Evolutionary conservation across 1,140 invertebrate species (phyloP).

Genomic region (Eumaeus atala): DNA sequence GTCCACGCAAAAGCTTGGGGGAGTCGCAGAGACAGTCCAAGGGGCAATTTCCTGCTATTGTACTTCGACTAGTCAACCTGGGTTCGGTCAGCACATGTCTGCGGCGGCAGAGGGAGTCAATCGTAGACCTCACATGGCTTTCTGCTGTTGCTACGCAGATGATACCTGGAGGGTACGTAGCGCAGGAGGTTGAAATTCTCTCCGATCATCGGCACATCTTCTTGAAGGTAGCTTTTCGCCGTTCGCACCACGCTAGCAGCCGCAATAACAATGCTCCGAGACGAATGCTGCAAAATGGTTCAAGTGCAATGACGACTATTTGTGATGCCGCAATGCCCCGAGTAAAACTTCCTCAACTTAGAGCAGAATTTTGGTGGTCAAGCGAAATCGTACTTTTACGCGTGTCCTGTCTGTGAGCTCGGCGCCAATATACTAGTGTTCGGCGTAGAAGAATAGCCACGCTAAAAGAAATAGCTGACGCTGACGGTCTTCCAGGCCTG

Average conservation of each 20-base stretch:
- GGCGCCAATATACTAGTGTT: not conserved
- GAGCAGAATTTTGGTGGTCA: not conserved
- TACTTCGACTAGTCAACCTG: not conserved
- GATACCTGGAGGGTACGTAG: not conserved
- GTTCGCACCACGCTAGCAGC: not conserved
- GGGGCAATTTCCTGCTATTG: not conserved
- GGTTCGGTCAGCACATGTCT: not conserved
- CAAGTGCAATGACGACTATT: not conserved
- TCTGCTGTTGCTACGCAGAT: not conserved
- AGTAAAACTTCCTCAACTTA: not conserved
- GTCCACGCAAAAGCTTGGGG: conserved; percentile 8
- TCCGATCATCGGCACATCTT: not conserved
- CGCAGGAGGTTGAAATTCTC: not conserved
- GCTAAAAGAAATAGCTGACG: not conserved
- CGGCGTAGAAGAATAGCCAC: not conserved
- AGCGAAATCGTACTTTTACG: not conserved
- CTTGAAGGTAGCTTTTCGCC: not conserved
- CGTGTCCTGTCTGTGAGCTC: not conserved
- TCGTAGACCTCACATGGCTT: not conserved
- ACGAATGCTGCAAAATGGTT: not conserved
- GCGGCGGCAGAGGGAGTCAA: not conserved
- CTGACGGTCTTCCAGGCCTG: not conserved
- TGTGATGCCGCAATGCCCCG: not conserved
- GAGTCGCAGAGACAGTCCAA: not conserved
- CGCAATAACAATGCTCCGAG: not conserved